A percentile compares a stretch with the other conserved stretches of the same genome.
These are phyloP conservation scores for Perithous albicinctus DNA, from an alignment of 2,888 invertebrate genomes.

Conservation along the genomic window DNA sequence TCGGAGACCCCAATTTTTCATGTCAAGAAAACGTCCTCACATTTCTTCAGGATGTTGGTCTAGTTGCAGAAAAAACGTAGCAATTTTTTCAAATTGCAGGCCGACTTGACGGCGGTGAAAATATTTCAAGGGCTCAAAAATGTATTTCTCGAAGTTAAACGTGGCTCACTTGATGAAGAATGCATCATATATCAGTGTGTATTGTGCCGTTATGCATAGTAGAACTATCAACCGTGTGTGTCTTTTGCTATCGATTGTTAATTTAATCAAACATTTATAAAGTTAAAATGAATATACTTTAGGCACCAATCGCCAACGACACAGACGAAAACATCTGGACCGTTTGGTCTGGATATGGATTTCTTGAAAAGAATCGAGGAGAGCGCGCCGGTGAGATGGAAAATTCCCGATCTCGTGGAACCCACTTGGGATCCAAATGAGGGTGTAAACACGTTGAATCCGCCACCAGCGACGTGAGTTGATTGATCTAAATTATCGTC, in stretches of 20 bases:
- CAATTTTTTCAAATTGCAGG: too few relatives aligned
- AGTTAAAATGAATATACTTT: conserved; percentile 10
- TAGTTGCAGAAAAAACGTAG: too few relatives aligned
- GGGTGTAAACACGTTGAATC: conserved; percentile 72
- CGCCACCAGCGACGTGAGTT: conserved; percentile 75
- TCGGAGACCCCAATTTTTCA: too few relatives aligned
- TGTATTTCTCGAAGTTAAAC: too few relatives aligned
- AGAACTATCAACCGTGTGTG: not conserved
- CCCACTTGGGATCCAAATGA: conserved; percentile 79
- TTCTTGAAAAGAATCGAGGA: conserved; percentile 89
- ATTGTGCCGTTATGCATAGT: conserved; percentile 7
- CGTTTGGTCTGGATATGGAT: conserved; percentile 92
- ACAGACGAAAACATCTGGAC: conserved; percentile 87
- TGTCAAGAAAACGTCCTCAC: too few relatives aligned
- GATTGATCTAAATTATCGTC: not conserved
- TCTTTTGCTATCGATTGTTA: not conserved
- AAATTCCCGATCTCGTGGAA: conserved; percentile 83
- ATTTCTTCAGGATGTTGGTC: too few relatives aligned
- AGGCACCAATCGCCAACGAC: conserved; percentile 75
- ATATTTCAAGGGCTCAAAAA: too few relatives aligned
- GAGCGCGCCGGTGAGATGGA: conserved; percentile 81
- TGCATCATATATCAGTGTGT: too few relatives aligned
- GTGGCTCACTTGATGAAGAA: too few relatives aligned
- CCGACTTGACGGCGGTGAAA: too few relatives aligned
- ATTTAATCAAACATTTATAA: not conserved